These are phyloP conservation scores for Cariama cristata DNA, from an alignment of 2,113 vertebrate genomes.

Conservation along the genomic window DNA sequence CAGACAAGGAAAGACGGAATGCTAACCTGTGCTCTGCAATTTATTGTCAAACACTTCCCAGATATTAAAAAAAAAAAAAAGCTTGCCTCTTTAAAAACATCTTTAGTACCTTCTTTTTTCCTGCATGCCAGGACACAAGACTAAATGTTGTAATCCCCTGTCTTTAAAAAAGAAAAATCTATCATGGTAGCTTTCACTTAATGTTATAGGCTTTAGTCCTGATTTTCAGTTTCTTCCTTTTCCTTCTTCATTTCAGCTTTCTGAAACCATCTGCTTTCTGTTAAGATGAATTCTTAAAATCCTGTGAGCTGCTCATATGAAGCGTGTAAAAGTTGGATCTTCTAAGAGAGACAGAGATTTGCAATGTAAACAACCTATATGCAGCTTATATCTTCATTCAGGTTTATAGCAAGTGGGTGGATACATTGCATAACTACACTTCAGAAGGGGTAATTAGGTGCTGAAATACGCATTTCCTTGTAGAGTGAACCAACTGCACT, in stretches of 20 bases:
- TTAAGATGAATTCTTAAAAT: slow-evolving; percentile 54
- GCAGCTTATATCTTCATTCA: slow-evolving; percentile 58
- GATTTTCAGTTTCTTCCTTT: slow-evolving; percentile 9
- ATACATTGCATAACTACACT: slow-evolving; percentile 16
- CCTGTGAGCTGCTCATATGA: slow-evolving; percentile 41
- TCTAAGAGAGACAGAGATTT: slow-evolving; percentile 48
- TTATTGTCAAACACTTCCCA: background rate
- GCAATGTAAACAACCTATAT: slow-evolving; percentile 53
- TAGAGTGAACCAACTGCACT: background rate
- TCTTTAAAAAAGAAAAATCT: background rate
- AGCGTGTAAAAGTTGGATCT: slow-evolving; percentile 35
- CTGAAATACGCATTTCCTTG: background rate
- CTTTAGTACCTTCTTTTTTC: background rate
- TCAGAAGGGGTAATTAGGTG: slow-evolving; percentile 29
- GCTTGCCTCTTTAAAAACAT: background rate
- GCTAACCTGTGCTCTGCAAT: background rate
- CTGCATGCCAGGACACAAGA: background rate
- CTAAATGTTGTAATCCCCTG: background rate
- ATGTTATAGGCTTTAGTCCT: background rate
- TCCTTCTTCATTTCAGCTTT: slow-evolving; percentile 48
- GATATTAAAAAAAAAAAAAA: background rate
- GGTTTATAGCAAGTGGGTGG: slow-evolving; percentile 48
- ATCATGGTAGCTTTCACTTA: background rate
- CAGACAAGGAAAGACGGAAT: background rate
- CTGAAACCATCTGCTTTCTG: slow-evolving; percentile 68